Conservation (phyloP, 2,797 vertebrate species). For the Tinamus major region DNA sequence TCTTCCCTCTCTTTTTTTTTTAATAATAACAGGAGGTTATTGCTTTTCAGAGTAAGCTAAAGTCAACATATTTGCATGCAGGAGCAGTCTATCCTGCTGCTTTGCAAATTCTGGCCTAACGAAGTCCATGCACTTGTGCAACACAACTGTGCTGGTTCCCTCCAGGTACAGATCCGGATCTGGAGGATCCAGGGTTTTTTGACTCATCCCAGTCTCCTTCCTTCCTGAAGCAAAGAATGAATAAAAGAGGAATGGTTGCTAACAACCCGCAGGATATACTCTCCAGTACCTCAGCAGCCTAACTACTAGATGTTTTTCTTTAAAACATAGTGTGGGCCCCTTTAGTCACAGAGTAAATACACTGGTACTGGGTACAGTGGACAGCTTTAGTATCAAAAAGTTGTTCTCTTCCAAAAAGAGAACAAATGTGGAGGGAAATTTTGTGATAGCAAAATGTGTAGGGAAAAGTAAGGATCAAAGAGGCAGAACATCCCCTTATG, state of each 20-base stretch:
- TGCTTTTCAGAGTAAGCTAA: background rate
- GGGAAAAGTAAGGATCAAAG: background rate
- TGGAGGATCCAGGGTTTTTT: background rate
- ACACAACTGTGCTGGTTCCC: background rate
- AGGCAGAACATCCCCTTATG: background rate
- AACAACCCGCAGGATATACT: accelerated
- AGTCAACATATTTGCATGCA: background rate
- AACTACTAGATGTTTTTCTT: background rate
- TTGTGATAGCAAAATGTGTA: background rate
- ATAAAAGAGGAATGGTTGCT: background rate
- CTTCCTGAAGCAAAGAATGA: background rate
- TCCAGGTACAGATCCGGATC: accelerated
- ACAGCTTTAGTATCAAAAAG: background rate
- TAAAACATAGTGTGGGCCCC: background rate
- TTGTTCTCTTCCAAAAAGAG: background rate
- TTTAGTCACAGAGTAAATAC: background rate
- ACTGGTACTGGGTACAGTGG: background rate
- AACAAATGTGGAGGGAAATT: no score
- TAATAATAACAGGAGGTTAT: background rate
- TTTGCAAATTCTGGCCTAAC: accelerated
- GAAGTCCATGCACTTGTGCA: accelerated
- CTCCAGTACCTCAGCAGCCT: background rate
- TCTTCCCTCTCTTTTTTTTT: background rate
- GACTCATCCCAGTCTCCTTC: background rate
- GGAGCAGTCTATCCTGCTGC: background rate